Percentiles rank a stretch among this genome's conserved stretches.
Conservation (phyloP, 2,888 invertebrate genomes). For the Ctena decussata region DNA sequence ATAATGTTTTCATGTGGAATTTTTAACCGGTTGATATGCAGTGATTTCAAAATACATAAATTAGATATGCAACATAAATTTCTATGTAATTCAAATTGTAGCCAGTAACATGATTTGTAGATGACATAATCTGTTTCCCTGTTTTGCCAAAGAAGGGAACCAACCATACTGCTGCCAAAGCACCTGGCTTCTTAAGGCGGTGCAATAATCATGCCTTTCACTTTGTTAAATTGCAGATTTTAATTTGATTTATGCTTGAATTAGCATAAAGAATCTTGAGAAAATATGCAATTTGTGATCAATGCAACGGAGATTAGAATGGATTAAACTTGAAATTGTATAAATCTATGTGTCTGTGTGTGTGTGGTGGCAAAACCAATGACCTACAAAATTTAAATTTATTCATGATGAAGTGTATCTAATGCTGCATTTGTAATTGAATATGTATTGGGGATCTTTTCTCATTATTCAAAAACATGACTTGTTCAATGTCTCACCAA, state of each 20-base stretch:
- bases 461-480: not conserved
- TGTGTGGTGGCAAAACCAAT: slow-evolving; percentile 41
- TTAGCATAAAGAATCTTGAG: not conserved
- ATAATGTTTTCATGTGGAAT: too few relatives aligned
- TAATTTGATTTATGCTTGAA: slow-evolving; percentile 10
- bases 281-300: not conserved
- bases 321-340: not conserved
- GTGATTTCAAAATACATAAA: too few relatives aligned
- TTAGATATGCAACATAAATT: too few relatives aligned
- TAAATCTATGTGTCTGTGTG: slow-evolving; percentile 4
- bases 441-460: not conserved
- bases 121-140: too few relatives aligned
- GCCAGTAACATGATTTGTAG: too few relatives aligned
- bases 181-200: not conserved
- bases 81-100: too few relatives aligned
- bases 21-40: too few relatives aligned
- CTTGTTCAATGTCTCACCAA: not conserved
- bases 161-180: not conserved
- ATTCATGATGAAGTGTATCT: not conserved
- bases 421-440: not conserved
- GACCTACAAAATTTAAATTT: slow-evolving; percentile 4
- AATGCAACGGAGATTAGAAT: not conserved
- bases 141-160: too few relatives aligned
- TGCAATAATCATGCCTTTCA: not conserved
- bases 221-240: slow-evolving; percentile 4